phyloP scores from a whole-genome alignment of 2,113 vertebrate species.

The Oncorhynchus keta region DNA sequence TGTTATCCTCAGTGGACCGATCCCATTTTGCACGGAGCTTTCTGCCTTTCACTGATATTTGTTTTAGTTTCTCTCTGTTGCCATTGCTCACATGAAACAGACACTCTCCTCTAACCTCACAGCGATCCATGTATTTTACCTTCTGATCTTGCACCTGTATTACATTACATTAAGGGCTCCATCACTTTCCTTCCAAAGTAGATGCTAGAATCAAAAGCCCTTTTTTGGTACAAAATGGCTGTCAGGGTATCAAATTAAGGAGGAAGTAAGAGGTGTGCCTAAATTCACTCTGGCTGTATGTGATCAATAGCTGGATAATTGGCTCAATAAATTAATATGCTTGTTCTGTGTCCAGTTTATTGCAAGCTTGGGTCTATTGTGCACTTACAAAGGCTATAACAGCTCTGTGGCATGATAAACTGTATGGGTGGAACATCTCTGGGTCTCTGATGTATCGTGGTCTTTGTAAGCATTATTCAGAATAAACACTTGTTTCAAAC shows the following conservation, averaged over 20 bases:
- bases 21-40: background rate
- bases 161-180: no score
- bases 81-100: background rate
- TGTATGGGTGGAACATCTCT: no score
- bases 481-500: no score
- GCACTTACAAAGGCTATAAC: no score
- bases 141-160: no score
- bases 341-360: background rate
- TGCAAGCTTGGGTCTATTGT: background rate
- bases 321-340: constrained; percentile 17
- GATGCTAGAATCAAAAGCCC: background rate
- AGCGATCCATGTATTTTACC: no score
- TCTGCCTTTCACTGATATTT: background rate
- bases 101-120: background rate
- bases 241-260: constrained; percentile 13
- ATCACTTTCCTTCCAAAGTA: no score
- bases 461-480: no score
- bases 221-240: background rate
- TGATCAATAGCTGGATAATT: constrained; percentile 8
- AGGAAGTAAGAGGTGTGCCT: constrained; percentile 1
- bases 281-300: constrained; percentile 4
- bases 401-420: no score
- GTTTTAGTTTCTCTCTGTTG: background rate
- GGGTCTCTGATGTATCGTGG: no score
- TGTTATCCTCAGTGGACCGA: background rate